phyloP scores from a whole-genome alignment of 2,888 invertebrate species.

The Brachypterus glaber region DNA sequence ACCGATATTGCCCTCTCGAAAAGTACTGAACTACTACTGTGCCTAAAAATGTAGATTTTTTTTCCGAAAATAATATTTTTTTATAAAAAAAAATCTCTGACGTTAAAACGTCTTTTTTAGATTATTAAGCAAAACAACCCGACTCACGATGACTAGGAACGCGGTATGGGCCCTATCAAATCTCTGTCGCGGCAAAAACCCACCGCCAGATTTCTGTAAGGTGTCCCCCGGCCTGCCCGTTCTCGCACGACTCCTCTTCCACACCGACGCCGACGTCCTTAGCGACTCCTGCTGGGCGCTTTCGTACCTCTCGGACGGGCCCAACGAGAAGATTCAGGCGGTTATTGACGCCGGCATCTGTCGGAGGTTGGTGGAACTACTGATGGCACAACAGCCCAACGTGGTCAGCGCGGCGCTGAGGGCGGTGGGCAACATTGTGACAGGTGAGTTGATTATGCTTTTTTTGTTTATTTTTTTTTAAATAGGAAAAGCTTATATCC shows the following conservation, averaged over 20 bases:
- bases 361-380: slow-evolving; percentile 45
- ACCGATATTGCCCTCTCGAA: too few relatives aligned
- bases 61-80: slow-evolving; percentile 5
- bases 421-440: slow-evolving; percentile 97
- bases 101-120: slow-evolving; percentile 36
- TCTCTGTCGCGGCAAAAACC: slow-evolving; percentile 94
- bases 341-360: slow-evolving; percentile 95
- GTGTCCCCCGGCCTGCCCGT: slow-evolving; percentile 77
- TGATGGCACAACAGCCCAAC: slow-evolving; percentile 70
- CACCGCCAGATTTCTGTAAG: slow-evolving; percentile 82
- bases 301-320: slow-evolving; percentile 91
- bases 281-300: slow-evolving; percentile 96
- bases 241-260: slow-evolving; percentile 76
- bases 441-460: too few relatives aligned
- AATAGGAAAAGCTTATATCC: too few relatives aligned
- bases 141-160: slow-evolving; percentile 86
- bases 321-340: slow-evolving; percentile 85
- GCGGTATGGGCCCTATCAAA: slow-evolving; percentile 99
- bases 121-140: slow-evolving; percentile 68
- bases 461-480: too few relatives aligned
- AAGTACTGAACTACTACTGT: too few relatives aligned
- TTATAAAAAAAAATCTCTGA: not conserved
- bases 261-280: slow-evolving; percentile 79
- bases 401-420: slow-evolving; percentile 87
- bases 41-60: slow-evolving; percentile 3